Base-by-base conservation (phyloP, 1,140 invertebrate species). In the Rhizoglyphus robini region DNA sequence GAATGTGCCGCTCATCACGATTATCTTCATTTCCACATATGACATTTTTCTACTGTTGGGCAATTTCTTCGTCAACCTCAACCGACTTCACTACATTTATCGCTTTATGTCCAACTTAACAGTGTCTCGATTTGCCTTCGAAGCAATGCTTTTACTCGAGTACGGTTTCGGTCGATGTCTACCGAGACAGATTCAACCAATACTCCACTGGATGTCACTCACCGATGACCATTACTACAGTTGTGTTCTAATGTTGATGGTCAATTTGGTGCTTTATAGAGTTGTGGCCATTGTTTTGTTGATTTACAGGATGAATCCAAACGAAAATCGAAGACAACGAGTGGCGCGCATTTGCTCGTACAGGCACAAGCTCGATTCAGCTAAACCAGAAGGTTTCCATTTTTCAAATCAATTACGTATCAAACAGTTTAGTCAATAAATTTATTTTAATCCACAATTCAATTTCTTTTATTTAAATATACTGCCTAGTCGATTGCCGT, bases 81-180 rank as follows among this genome's bases (percentile, higher is more conserved):
- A 61, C 20, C n/a, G 23, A 13, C 4, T 41, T 18, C 30, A 2
- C 23, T 20, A 41, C 25, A n/a, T 61, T 4, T 41, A 38, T 23
- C 25, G 15, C 38, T 61, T 38, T 23, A 38, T 30, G 1, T 1
- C 3, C 2, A 49, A 27, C n/a, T 49, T 27, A 32, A 18, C 38
- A 11, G 31, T 51, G 13, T 11, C 3, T 20, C 18, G 46, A 36
- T 64, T n/a, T 32, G 46, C 34, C 29, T 27, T 1, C 5, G 27
- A 64, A 31, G 15, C 63, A n/a, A n/a, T 48, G 3, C 29, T 64
- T n/a, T 4, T 64, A 15, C 23, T 64, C 29, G 15, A 48, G 20
- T 64, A 64, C 41, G 63, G 63, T 15, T 64, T 64, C 27, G 63
- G 47, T 31, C 63, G 63, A 8, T 64, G 63, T 31, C 13, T 11